phyloP scores from a whole-genome alignment of 2,888 invertebrate species.

The Globia sparganii region DNA sequence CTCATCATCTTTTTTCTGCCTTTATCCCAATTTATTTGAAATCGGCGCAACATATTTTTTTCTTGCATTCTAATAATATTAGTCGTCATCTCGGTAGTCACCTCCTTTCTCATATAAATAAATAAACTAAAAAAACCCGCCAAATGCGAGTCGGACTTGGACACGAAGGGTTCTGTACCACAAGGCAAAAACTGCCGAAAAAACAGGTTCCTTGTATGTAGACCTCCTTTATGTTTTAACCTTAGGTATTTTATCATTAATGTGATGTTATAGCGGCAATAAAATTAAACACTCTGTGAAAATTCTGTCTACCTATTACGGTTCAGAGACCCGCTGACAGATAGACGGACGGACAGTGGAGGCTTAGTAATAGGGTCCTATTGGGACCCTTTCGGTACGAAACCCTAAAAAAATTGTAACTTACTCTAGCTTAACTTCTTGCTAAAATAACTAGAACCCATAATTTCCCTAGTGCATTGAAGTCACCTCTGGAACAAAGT shows the following conservation, averaged over 20 bases:
- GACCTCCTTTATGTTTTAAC: too few species aligned
- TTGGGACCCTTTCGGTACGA: not conserved
- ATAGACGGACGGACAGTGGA: not conserved
- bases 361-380: not conserved
- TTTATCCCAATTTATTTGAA: too few species aligned
- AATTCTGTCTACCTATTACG: too few species aligned
- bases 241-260: too few species aligned
- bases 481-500: conserved; percentile 25
- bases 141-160: too few species aligned
- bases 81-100: too few species aligned
- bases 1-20: too few species aligned
- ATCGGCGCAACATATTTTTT: too few species aligned
- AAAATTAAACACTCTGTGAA: not conserved
- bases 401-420: not conserved
- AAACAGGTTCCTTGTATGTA: not conserved
- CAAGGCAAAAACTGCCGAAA: not conserved
- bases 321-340: too few species aligned
- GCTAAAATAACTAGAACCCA: not conserved
- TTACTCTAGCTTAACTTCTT: not conserved
- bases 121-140: too few species aligned
- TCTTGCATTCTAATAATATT: too few species aligned
- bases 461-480: conserved; percentile 33
- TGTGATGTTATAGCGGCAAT: not conserved
- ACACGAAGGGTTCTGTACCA: not conserved
- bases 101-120: too few species aligned